Evolutionary conservation across 2,113 vertebrate species (phyloP).

Genomic region (Salvelinus fontinalis): DNA sequence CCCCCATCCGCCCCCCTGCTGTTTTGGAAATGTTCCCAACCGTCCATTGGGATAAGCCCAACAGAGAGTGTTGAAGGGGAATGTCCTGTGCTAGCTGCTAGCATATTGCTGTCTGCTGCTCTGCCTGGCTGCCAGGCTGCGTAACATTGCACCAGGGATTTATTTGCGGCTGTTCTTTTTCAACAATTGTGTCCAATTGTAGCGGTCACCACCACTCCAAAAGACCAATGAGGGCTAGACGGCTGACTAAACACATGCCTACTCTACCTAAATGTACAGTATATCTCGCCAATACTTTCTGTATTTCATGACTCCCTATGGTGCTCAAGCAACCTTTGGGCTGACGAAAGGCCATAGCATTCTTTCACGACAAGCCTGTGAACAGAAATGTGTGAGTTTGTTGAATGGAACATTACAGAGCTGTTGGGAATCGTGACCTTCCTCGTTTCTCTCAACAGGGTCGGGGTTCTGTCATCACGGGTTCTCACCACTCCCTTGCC

Average conservation of each 20-base stretch:
- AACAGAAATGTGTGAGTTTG: conserved; percentile 42
- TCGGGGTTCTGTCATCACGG: conserved; percentile 49
- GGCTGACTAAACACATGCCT: conserved; percentile 36
- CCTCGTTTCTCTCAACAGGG: conserved; percentile 57
- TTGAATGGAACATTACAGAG: conserved; percentile 53
- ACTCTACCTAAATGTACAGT: conserved; percentile 29
- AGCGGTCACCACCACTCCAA: conserved; percentile 28
- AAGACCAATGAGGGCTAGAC: conserved; percentile 23
- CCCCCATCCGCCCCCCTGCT: conserved; percentile 36
- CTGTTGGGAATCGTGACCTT: conserved; percentile 62
- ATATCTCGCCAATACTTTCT: conserved; percentile 43
- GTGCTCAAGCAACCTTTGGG: conserved; percentile 45
- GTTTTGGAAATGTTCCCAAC: conserved; percentile 57
- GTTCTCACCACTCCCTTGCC: conserved; percentile 29
- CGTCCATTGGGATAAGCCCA: conserved; percentile 59
- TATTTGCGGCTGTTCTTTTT: conserved; percentile 44
- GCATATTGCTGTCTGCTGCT: conserved; percentile 51
- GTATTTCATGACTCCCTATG: conserved; percentile 36
- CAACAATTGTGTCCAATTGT: conserved; percentile 38
- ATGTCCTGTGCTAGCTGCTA: conserved; percentile 48
- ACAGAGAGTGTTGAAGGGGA: conserved; percentile 47
- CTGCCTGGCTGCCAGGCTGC: conserved; percentile 49
- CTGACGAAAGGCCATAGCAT: conserved; percentile 53
- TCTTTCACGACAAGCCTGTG: conserved; percentile 45
- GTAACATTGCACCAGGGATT: conserved; percentile 47